These are phyloP conservation scores for Unio pictorum DNA, from an alignment of 2,888 invertebrate genomes.

Conservation along the genomic window DNA sequence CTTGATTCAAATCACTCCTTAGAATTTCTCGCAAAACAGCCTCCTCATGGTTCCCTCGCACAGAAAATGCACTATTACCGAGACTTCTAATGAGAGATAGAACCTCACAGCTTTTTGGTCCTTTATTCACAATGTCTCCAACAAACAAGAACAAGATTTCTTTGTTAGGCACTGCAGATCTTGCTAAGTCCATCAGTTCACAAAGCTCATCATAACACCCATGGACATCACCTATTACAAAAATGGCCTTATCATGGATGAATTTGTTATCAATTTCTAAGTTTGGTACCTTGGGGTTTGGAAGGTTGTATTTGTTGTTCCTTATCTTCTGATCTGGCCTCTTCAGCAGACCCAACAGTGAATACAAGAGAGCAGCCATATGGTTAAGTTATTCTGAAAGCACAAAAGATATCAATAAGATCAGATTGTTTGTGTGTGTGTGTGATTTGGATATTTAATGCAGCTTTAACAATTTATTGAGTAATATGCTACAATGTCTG, in stretches of 20 bases:
- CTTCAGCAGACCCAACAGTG: no score
- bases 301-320: conserved; percentile 28
- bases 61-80: conserved; percentile 35
- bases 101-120: conserved; percentile 65
- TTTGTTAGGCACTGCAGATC: conserved; percentile 23
- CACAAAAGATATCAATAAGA: no score
- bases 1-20: conserved; percentile 15
- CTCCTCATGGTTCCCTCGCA: conserved; percentile 70
- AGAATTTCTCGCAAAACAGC: conserved; percentile 52
- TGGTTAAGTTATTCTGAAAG: no score
- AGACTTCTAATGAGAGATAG: conserved; percentile 44
- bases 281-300: conserved; percentile 25
- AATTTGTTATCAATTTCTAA: conserved; percentile 30
- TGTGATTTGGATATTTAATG: no score
- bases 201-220: conserved; percentile 69
- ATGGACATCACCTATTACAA: conserved; percentile 71
- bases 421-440: no score
- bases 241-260: conserved; percentile 51
- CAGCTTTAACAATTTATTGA: no score
- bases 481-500: no score
- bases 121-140: conserved; percentile 71
- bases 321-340: conserved; percentile 1
- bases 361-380: no score
- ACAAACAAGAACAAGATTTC: conserved; percentile 56
- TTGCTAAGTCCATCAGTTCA: conserved; percentile 51